Conservation (phyloP, 2,113 vertebrate genomes). For the zebrafish (Danio rerio) region DNA sequence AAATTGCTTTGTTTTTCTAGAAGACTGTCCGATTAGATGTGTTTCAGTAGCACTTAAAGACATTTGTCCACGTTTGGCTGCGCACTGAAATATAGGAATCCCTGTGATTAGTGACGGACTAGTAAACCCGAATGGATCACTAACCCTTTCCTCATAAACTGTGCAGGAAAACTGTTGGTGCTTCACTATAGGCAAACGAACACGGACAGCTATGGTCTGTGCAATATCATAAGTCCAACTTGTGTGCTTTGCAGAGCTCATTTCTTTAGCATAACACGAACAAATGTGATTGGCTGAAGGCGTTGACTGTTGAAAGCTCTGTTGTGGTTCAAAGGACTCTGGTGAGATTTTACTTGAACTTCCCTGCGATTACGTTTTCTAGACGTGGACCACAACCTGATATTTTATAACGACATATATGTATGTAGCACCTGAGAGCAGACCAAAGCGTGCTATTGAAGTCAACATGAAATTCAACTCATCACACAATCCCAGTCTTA, state of each 20-base stretch:
- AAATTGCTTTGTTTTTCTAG: slow-evolving; percentile 47
- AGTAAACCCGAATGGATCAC: slow-evolving; percentile 50
- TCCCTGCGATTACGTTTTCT: neutral
- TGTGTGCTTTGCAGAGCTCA: slow-evolving; percentile 28
- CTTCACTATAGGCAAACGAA: slow-evolving; percentile 50
- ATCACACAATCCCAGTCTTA: neutral
- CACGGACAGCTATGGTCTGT: slow-evolving; percentile 37
- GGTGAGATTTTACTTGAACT: slow-evolving; percentile 45
- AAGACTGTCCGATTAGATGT: slow-evolving; percentile 43
- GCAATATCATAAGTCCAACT: slow-evolving; percentile 7
- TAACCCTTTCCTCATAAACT: neutral
- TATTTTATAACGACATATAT: neutral
- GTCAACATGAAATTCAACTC: slow-evolving; percentile 15
- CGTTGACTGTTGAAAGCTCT: slow-evolving; percentile 88
- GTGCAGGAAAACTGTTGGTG: slow-evolving; percentile 34
- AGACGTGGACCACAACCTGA: slow-evolving; percentile 23
- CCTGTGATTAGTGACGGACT: slow-evolving; percentile 60
- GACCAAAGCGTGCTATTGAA: slow-evolving; percentile 45
- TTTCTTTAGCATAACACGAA: slow-evolving; percentile 58
- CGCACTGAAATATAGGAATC: neutral
- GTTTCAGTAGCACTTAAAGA: slow-evolving; percentile 45
- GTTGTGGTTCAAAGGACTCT: slow-evolving; percentile 51
- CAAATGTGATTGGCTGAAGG: slow-evolving; percentile 77
- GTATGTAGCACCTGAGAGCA: slow-evolving; percentile 42
- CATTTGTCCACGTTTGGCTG: neutral